These are phyloP conservation scores for Myrmophylax atrothorax DNA, from an alignment of 2,113 vertebrate species.

Conservation along the genomic window DNA sequence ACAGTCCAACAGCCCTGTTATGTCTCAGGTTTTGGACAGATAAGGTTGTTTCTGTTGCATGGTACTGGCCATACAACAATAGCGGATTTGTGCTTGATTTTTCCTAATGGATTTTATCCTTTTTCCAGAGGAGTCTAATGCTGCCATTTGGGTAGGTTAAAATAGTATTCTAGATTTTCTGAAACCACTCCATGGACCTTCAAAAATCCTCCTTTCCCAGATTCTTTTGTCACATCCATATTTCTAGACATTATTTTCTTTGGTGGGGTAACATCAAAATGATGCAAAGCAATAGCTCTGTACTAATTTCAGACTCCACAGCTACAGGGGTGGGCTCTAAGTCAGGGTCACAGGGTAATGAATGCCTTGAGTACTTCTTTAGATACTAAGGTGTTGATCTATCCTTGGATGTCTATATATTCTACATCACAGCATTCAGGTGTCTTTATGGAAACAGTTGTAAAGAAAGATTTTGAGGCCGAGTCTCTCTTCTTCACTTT, in stretches of 20 bases:
- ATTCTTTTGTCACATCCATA: not conserved
- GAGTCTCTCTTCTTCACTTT: not conserved
- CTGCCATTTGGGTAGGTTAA: not conserved
- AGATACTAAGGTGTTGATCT: not conserved
- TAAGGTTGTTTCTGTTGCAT: not conserved
- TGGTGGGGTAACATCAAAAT: not conserved
- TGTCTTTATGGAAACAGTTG: not conserved
- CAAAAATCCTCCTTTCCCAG: not conserved
- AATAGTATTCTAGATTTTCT: not conserved
- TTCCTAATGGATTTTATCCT: not conserved
- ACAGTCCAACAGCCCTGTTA: not conserved
- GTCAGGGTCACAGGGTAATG: not conserved
- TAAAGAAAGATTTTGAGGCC: not conserved
- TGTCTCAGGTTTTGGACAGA: fast-evolving
- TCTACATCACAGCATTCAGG: not conserved
- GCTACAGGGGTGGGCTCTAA: not conserved
- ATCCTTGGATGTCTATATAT: not conserved
- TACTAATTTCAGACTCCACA: not conserved
- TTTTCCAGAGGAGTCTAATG: not conserved
- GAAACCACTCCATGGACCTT: not conserved
- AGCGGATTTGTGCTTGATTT: not conserved
- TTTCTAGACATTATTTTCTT: not conserved
- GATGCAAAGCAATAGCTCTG: not conserved
- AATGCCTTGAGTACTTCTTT: not conserved
- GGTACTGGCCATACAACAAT: not conserved